Base-by-base conservation (phyloP, 2,113 vertebrate genomes). In the Antechinus flavipes region DNA sequence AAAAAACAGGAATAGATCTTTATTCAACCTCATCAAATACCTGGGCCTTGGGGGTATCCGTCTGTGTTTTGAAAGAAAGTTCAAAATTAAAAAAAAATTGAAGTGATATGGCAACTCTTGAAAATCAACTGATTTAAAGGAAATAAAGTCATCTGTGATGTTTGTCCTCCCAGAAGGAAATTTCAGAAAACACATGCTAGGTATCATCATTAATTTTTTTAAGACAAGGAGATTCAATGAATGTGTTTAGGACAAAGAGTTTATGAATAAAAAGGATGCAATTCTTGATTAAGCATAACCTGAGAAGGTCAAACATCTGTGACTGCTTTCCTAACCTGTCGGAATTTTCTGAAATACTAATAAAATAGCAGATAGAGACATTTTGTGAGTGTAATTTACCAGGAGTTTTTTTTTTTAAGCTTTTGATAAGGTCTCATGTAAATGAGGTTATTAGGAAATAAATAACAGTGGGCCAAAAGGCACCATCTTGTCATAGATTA, bases 141-240 rank as follows among this genome's bases (percentile, higher is more conserved):
- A 91, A 46, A 26, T 54, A 94, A 93, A 94, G 50, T 61, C 8
- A 94, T 94, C 26, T 16, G 42, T 95, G 61, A 90, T 96, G 92
- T 97, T 94, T 50, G 10, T 96, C 91, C 1, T 6, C 46, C 30
- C 91, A 8, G 94, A 97, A 97, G 54, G 96, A 96, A 93, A 97
- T 93, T 89, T 93, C 89, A 26, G 47, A 68, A 96, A 97, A 93
- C 97, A 90, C 46, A 95, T 54, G 4, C 23, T 54, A 91, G 95
- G 3, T 54, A 89, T 92, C 46, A 93, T 84, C 91, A 97, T 46
- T 95, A 97, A 96, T 95, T 16, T 84, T 96, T 90, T 97, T 91
- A 97, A 90, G 23, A 91, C 93, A 26, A 94, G 94, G 92, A 95
- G 89, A 42, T 91, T 97, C 98, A 97, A 97, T 95, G 97, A 96